Evolutionary conservation across 2,113 vertebrate species (phyloP), one percentile per base, ranked within the genome.

Genomic region (Ammospiza nelsoni): DNA sequence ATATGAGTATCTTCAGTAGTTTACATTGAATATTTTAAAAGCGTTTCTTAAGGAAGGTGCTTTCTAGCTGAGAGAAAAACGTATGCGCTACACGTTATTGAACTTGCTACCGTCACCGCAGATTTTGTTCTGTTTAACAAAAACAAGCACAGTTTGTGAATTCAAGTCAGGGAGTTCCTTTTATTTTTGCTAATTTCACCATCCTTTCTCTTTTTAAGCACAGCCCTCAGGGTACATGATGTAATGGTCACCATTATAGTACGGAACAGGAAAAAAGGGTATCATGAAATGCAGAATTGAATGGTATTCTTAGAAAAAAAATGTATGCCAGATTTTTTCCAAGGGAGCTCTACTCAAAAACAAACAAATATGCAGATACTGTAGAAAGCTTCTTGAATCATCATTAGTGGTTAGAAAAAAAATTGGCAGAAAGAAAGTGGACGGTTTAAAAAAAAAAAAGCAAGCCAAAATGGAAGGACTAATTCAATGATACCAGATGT

Each of bases 51-150:
- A 92, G 91, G 89, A 65, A 97, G 72, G 85, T 93, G 95, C 95
- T 97, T 97, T 97, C 95, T 97, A 63, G 84, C 87, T 90, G 92
- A 9, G 89, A 96, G 82, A 86, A 96, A 96, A 97, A 88, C 92
- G 79, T 97, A 97, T 97, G 97, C 91, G 84, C 87, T 96, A 94
- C 97, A 96, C 73, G 93, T 95, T 97, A 96, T 89, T 96, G 94
- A 96, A 95, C 96, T 97, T 95, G 94, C 95, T 96, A 97, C 96
- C 92, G 86, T 97, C 96, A 96, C 96, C 81, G 92, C 92, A 97
- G 96, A 97, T 97, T 96, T 97, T 98, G 94, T 97, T 95, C 93
- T 97, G 96, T 98, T 98, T 97, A 97, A 98, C 97, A 98, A 98
- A 98, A 98, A 97, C 96, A 98, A 98, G 95, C 94, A 93, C 95